Evolutionary conservation across 2,888 invertebrate genomes (phyloP), one percentile per base, ranked within the genome.

Genomic region (Drosophila mercatorum): DNA sequence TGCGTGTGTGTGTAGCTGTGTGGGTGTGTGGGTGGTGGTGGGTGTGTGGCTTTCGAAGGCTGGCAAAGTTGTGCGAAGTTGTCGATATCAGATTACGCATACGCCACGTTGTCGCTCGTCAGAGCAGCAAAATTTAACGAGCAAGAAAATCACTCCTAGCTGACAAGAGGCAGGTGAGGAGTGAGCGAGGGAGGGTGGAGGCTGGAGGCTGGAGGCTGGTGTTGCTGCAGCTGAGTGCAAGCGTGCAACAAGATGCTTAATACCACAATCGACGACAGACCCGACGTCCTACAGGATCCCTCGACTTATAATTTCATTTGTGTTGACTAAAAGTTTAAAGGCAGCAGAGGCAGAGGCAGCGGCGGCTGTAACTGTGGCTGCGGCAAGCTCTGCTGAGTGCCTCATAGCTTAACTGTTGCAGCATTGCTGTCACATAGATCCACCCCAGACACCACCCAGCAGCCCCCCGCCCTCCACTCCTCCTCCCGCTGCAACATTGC

Each of bases 261-360:
- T 78, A 64, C 63, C 67, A 72, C 59, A 68, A 68, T 68, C 58
- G 72, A 68, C 56, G 41, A 40, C 44, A 53, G 40, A 14, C 26
- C 26, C 28, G 49, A 12, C 52, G 71, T 63, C 63, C 69, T 62
- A 11, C 28, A 57, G 58, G 64, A 64, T 56, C 57, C 63, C 68
- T 75, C 83, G 80, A 81, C 72, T 81, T 84, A 81, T 84, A 84
- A 84, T 84, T 84, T 84, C 86, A 84, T 84, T 84, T 84, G 79
- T 68, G 78, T 65, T 68, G 68, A 61, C 72, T 52, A 44, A 68
- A 78, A 78, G 68, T 78, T 78, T 75, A 78, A 78, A 74, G 69
- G 60, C 65, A 57, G 41, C 40, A 10, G 49, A 12, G 49, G 31
- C 41, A 10, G 51, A 5, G 53, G 58, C 49, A n/a, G 31, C 3